These are phyloP conservation scores for Dendrolimus punctatus DNA, from an alignment of 1,140 invertebrate species.

Conservation along the genomic window DNA sequence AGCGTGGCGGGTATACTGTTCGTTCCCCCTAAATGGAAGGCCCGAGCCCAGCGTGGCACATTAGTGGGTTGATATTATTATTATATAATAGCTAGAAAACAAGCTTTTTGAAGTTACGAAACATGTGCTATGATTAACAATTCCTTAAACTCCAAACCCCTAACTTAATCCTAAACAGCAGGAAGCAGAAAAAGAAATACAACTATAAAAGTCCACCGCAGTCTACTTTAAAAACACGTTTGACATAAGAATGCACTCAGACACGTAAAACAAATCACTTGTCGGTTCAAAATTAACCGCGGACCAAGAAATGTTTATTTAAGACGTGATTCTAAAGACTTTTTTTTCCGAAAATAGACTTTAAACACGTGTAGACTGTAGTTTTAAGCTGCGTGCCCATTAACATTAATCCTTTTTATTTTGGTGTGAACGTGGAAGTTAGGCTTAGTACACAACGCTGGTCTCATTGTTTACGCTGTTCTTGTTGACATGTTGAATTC, in stretches of 20 bases:
- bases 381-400: conserved; percentile 22
- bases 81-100: too few species aligned
- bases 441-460: not conserved
- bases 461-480: too few species aligned
- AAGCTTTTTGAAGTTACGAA: too few species aligned
- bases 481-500: too few species aligned
- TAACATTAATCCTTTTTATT: conserved; percentile 47
- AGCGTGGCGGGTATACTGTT: too few species aligned
- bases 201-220: conserved; percentile 2
- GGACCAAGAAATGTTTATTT: conserved; percentile 35
- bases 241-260: conserved; percentile 34
- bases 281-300: conserved; percentile 37
- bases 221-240: conserved; percentile 11
- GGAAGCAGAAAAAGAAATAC: conserved; percentile 3
- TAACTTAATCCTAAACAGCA: conserved; percentile 1
- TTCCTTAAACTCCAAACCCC: not conserved
- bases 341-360: conserved; percentile 19
- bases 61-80: too few species aligned
- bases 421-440: conserved; percentile 6
- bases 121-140: too few species aligned
- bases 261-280: conserved; percentile 38
- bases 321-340: conserved; percentile 10
- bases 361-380: conserved; percentile 41
- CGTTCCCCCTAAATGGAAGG: too few species aligned
- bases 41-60: too few species aligned